Evolutionary conservation across 2,888 invertebrate genomes (phyloP).

Genomic region (Phoenoteleia sp.): DNA sequence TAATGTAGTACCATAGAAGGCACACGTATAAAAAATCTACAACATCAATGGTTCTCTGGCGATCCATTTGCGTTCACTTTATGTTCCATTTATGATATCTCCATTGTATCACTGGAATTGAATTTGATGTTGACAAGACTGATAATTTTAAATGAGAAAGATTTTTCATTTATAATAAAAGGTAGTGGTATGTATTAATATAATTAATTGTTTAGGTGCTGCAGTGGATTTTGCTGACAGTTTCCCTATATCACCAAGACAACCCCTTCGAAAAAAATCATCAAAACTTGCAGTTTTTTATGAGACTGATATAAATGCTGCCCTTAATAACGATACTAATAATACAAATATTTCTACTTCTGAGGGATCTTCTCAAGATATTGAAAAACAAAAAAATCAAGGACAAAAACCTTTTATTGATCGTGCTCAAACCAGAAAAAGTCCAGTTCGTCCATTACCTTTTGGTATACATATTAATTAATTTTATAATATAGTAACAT

Average conservation of each 20-base stretch:
- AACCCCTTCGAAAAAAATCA: slow-evolving; percentile 80
- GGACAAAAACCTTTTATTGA: slow-evolving; percentile 79
- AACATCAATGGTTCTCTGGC: no score
- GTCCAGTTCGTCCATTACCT: slow-evolving; percentile 82
- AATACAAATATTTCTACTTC: slow-evolving; percentile 35
- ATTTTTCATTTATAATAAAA: no score
- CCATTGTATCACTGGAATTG: no score
- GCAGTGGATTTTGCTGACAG: slow-evolving; percentile 81
- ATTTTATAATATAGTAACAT: no score
- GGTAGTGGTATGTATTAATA: no score
- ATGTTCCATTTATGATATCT: no score
- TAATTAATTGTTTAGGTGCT: slow-evolving; percentile 76
- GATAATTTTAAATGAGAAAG: no score
- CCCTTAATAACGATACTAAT: slow-evolving; percentile 69
- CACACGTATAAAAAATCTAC: no score
- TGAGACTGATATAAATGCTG: slow-evolving; percentile 66
- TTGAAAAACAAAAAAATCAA: slow-evolving; percentile 71
- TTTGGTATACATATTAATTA: no score
- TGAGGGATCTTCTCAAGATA: slow-evolving; percentile 63
- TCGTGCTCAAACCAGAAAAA: slow-evolving; percentile 83
- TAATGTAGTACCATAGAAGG: no score
- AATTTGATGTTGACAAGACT: no score
- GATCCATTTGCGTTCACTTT: no score
- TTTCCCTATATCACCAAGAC: slow-evolving; percentile 83
- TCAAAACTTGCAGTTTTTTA: slow-evolving; percentile 75